Base-by-base conservation (phyloP, 1,140 invertebrate species). In the Arctopsyche grandis region DNA sequence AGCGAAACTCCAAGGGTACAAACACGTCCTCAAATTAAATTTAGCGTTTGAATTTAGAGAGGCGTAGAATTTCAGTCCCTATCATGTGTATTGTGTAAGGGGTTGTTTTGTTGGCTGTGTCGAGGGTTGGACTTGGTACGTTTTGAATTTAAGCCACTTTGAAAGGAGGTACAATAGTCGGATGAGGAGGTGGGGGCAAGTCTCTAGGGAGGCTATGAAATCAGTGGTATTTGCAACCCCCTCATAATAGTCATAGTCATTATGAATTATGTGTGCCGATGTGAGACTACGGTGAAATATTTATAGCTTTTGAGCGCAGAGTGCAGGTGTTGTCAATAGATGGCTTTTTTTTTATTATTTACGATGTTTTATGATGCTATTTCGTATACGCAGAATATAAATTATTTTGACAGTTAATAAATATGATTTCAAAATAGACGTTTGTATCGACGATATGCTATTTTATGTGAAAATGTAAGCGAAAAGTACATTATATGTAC, bases 201-300 rank as follows among this genome's bases (percentile, higher is more conserved):
- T 88, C 88, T 86, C 87, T 84, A 74, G 87, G 86, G 88, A 88
- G 84, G 86, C 86, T 86, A 88, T 89, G 86, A 88, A 89, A 89
- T 88, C 88, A 89, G 85, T 89, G 88, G 87, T 88, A 89, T 89
- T 89, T 89, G 87, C 87, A 88, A 80, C 79, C 81, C 81, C 78
- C 81, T 76, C 63, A 82, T 82, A 79, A 82, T 82, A 79, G 79
- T 78, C 75, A 48, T 77, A 82, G 81, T 80, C 81, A 82, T 82
- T 82, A 82, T 82, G 79, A 80, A 78, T 80, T 82, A 82, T 82
- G 79, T 82, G 81, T 82, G 81, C 63, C 81, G 79, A 80, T 80
- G 79, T 80, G 81, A 46, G 44, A 78, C 73, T 82, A 80, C 48
- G 78, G 63, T 66, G 75, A 44, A 80, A 78, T 82, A 79, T 82